phyloP scores from a whole-genome alignment of 2,888 invertebrate species.

The Nomada goodeniana region DNA sequence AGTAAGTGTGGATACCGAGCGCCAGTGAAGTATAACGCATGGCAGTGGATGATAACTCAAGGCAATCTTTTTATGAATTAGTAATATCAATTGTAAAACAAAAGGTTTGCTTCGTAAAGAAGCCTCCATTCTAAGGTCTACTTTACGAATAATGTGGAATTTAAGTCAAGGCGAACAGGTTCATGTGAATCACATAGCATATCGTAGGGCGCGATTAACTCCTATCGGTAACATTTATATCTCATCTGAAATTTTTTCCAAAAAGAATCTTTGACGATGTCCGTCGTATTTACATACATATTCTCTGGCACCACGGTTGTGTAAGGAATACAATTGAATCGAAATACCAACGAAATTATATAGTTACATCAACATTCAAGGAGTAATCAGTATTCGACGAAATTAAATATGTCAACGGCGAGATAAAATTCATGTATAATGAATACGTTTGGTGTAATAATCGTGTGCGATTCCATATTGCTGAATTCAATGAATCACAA shows the following conservation, averaged over 20 bases:
- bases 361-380: not conserved
- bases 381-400: not conserved
- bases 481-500: too few species aligned
- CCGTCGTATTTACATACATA: not conserved
- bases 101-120: slow-evolving; percentile 28
- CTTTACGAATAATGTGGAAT: slow-evolving; percentile 44
- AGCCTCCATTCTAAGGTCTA: slow-evolving; percentile 5
- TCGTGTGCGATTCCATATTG: too few species aligned
- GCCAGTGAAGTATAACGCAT: not conserved
- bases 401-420: not conserved
- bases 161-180: slow-evolving; percentile 67
- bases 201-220: slow-evolving; percentile 31
- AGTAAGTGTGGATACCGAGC: slow-evolving; percentile 7
- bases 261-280: not conserved
- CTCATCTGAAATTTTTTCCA: not conserved
- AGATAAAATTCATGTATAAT: not conserved
- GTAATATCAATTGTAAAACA: slow-evolving; percentile 10
- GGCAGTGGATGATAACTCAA: not conserved
- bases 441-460: not conserved
- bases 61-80: not conserved
- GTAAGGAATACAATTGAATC: not conserved
- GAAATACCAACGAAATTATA: too few species aligned
- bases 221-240: slow-evolving; percentile 6
- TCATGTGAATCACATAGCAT: slow-evolving; percentile 31
- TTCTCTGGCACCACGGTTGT: too few species aligned